Evolutionary conservation across 2,888 invertebrate genomes (phyloP).

Genomic region (Autographa pulchrina): DNA sequence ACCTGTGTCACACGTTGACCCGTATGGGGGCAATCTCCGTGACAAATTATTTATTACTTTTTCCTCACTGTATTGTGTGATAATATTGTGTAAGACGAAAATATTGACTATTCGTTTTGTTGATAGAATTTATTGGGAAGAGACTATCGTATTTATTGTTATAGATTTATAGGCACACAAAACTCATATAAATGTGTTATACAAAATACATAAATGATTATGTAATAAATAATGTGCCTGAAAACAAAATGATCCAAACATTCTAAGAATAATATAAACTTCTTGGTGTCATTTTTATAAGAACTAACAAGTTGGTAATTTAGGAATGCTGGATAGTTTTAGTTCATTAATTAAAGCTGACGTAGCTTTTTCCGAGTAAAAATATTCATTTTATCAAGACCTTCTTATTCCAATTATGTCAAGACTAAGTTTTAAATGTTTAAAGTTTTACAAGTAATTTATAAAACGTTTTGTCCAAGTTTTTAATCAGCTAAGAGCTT

Average conservation of each 20-base stretch:
- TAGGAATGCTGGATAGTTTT: background rate
- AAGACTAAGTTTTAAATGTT: slow-evolving; percentile 1
- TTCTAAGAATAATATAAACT: background rate
- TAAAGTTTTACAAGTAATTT: background rate
- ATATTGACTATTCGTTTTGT: slow-evolving; percentile 12
- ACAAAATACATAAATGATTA: too few relatives aligned
- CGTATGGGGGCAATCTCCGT: slow-evolving; percentile 48
- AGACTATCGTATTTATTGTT: background rate
- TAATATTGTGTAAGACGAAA: slow-evolving; percentile 13
- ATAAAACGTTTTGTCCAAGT: slow-evolving; percentile 1
- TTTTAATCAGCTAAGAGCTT: slow-evolving; percentile 44
- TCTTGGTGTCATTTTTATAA: background rate
- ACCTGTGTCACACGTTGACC: slow-evolving; percentile 67
- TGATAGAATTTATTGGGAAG: background rate
- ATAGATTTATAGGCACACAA: too few relatives aligned
- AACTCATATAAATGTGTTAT: background rate
- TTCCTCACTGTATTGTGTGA: slow-evolving; percentile 31
- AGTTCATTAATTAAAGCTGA: background rate
- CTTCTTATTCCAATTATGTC: slow-evolving; percentile 1
- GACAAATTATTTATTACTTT: slow-evolving; percentile 57
- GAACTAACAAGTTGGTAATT: background rate
- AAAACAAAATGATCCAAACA: background rate
- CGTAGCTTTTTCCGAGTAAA: background rate
- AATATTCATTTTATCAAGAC: slow-evolving; percentile 3
- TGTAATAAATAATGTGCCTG: too few relatives aligned